phyloP scores from a whole-genome alignment of 2,888 invertebrate genomes.

The Lochmaea capreae region DNA sequence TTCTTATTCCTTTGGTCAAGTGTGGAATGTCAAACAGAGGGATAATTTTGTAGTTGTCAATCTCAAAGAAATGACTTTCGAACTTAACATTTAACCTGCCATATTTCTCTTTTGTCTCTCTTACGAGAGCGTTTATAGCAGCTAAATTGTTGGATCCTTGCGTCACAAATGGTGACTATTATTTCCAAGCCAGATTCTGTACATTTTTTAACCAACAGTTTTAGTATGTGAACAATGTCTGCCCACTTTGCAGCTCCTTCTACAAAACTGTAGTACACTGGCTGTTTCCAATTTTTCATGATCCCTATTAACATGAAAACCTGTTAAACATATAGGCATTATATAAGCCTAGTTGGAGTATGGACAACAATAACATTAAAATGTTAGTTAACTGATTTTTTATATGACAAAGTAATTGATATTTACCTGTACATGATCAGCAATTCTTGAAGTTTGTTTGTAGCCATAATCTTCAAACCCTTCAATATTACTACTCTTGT shows the following conservation, averaged over 20 bases:
- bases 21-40: too few relatives aligned
- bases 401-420: too few relatives aligned
- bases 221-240: conserved; percentile 24
- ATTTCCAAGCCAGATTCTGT: conserved; percentile 39
- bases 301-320: conserved; percentile 34
- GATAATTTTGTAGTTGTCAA: too few relatives aligned
- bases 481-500: conserved; percentile 2
- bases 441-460: not conserved
- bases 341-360: not conserved
- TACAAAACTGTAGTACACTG: conserved; percentile 31
- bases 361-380: too few relatives aligned
- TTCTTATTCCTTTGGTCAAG: conserved; percentile 6
- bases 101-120: conserved; percentile 22
- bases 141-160: conserved; percentile 43
- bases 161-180: conserved; percentile 44
- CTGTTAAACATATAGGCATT: conserved; percentile 19
- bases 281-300: conserved; percentile 28
- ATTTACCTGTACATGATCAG: too few relatives aligned
- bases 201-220: conserved; percentile 14
- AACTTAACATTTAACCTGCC: too few relatives aligned
- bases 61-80: too few relatives aligned
- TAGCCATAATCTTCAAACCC: conserved; percentile 3
- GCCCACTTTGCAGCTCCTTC: conserved; percentile 33
- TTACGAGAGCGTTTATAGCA: conserved; percentile 33
- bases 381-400: too few relatives aligned